Evolutionary conservation across 2,113 vertebrate species (phyloP).

Genomic region (Otis tarda): DNA sequence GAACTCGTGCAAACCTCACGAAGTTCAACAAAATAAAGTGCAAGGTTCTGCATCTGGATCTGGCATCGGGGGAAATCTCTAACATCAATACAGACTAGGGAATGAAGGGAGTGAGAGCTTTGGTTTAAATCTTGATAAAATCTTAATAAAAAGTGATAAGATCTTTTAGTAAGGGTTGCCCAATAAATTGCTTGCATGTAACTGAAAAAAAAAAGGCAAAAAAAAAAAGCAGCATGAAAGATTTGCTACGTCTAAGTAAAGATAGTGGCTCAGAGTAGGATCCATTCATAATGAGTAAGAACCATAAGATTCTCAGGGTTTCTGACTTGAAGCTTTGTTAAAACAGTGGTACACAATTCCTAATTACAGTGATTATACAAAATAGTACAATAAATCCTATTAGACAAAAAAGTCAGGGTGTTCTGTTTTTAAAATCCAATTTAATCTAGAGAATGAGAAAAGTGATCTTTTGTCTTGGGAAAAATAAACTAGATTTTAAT

Average conservation of each 20-base stretch:
- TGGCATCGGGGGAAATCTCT: not conserved
- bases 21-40: not conserved
- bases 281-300: not conserved
- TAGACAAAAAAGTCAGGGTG: constrained; percentile 12
- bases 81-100: not conserved
- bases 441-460: not conserved
- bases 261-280: not conserved
- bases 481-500: constrained; percentile 64
- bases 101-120: not conserved
- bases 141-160: not conserved
- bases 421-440: constrained; percentile 38
- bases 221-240: not conserved
- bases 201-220: not conserved
- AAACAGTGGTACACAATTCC: not conserved
- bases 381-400: constrained; percentile 21
- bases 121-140: not conserved
- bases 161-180: not conserved
- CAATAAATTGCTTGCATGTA: not conserved
- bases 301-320: not conserved
- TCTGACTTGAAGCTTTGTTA: not conserved
- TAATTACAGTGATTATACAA: constrained; percentile 17
- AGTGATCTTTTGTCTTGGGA: constrained; percentile 27
- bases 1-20: not conserved
- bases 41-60: not conserved
- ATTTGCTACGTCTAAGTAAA: not conserved